Conservation (phyloP, 1,140 invertebrate species). For the Ladona fulva region DNA sequence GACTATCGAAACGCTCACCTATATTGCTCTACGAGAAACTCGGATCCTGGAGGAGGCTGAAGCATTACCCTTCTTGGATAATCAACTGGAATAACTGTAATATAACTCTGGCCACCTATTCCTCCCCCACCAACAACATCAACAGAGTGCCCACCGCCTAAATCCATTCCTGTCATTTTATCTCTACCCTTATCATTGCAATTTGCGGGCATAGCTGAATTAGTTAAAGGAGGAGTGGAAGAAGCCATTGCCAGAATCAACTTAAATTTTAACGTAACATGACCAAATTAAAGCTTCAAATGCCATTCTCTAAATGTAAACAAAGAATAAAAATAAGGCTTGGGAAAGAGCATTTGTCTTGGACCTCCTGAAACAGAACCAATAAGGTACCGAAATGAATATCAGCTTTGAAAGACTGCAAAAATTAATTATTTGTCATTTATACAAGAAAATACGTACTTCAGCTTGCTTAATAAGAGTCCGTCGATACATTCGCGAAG, state of each 20-base stretch:
- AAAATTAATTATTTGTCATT: too few relatives aligned
- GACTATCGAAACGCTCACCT: conserved; percentile 13
- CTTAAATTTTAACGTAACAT: too few relatives aligned
- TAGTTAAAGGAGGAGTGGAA: neutral
- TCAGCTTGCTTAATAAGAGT: too few relatives aligned
- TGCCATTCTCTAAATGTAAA: too few relatives aligned
- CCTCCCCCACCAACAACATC: neutral
- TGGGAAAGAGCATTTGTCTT: too few relatives aligned
- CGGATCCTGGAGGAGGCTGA: neutral
- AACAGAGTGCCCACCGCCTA: neutral
- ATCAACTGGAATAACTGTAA: conserved; percentile 25
- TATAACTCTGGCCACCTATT: conserved; percentile 16
- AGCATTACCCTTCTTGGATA: conserved; percentile 20
- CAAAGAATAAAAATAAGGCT: too few relatives aligned
- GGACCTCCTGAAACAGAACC: too few relatives aligned
- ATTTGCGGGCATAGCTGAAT: neutral
- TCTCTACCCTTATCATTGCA: neutral
- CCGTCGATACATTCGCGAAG: too few relatives aligned
- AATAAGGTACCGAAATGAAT: too few relatives aligned
- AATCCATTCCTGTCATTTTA: neutral
- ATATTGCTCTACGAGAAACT: conserved; percentile 17
- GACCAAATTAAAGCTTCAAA: too few relatives aligned
- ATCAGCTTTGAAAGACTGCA: too few relatives aligned
- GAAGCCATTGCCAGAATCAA: neutral
- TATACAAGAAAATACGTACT: too few relatives aligned